Conservation (phyloP, 1,140 invertebrate genomes). For the Cyphomyrmex costatus region DNA sequence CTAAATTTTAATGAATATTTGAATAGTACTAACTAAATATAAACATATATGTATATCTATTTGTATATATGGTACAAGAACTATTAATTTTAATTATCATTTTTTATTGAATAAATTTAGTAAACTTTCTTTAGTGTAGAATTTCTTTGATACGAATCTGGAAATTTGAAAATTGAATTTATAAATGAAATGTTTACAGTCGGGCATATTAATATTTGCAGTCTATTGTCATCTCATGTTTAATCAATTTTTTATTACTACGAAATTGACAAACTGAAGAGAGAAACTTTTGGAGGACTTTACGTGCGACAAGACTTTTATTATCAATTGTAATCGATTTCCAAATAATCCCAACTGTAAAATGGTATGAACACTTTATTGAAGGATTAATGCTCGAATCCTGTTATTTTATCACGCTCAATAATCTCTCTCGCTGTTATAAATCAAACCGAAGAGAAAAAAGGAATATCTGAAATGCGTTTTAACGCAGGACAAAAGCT, state of each 20-base stretch:
- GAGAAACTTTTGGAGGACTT: constrained; percentile 4
- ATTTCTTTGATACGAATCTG: neutral
- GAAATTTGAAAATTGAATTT: neutral
- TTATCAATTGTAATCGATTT: constrained; percentile 47
- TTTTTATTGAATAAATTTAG: too few species aligned
- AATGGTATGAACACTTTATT: constrained; percentile 30
- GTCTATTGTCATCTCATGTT: neutral
- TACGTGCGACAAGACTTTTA: neutral
- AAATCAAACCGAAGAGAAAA: constrained; percentile 41
- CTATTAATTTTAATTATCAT: too few species aligned
- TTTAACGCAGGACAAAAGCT: constrained; percentile 37
- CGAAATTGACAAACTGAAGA: neutral
- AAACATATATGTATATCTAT: too few species aligned
- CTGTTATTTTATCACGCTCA: constrained; percentile 25
- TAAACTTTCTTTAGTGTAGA: neutral
- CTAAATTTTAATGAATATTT: too few species aligned
- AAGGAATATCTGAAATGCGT: constrained; percentile 14
- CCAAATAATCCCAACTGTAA: constrained; percentile 28
- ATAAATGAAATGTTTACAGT: neutral
- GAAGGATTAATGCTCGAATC: constrained; percentile 34
- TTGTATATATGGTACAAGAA: too few species aligned
- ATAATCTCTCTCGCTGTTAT: constrained; percentile 35
- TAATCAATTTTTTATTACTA: neutral
- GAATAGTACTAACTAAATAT: too few species aligned
- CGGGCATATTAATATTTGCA: constrained; percentile 5